These are phyloP conservation scores for Platycercus adscitus DNA, from an alignment of 2,113 vertebrate genomes.

Conservation along the genomic window DNA sequence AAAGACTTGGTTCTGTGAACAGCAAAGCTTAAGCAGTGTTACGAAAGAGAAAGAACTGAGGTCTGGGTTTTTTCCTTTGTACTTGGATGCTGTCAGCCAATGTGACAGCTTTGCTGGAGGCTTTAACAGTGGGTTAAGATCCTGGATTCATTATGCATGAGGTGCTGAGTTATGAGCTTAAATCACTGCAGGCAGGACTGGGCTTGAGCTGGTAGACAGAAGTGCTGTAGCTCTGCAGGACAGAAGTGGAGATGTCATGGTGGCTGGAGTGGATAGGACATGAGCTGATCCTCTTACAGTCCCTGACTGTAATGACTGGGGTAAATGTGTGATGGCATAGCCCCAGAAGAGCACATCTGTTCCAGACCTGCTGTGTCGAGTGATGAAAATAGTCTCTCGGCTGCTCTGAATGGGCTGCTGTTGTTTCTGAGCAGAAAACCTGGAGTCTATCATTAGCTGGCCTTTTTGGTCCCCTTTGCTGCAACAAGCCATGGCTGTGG, in stretches of 20 bases:
- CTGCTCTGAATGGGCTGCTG: not conserved
- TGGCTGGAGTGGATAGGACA: not conserved
- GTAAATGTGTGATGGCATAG: not conserved
- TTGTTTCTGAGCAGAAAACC: slow-evolving; percentile 1
- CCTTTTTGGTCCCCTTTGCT: not conserved
- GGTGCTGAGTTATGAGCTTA: slow-evolving; percentile 13
- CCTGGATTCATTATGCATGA: slow-evolving; percentile 27
- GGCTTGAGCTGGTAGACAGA: not conserved
- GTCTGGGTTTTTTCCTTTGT: not conserved
- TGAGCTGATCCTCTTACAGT: not conserved
- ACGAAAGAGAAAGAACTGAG: not conserved
- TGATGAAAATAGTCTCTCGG: not conserved
- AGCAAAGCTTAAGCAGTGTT: not conserved
- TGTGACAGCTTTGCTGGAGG: slow-evolving; percentile 30
- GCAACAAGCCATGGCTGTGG: not conserved
- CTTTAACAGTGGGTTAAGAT: slow-evolving; percentile 24
- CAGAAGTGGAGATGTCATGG: not conserved
- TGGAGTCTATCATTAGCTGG: not conserved
- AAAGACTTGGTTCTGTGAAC: not conserved
- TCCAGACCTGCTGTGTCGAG: not conserved
- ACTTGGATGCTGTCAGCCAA: not conserved
- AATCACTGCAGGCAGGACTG: slow-evolving; percentile 13
- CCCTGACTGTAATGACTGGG: not conserved
- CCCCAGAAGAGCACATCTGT: not conserved
- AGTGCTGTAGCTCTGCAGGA: not conserved